Evolutionary conservation across 1,140 invertebrate genomes (phyloP).

Genomic region (Panagrolaimus sp.): DNA sequence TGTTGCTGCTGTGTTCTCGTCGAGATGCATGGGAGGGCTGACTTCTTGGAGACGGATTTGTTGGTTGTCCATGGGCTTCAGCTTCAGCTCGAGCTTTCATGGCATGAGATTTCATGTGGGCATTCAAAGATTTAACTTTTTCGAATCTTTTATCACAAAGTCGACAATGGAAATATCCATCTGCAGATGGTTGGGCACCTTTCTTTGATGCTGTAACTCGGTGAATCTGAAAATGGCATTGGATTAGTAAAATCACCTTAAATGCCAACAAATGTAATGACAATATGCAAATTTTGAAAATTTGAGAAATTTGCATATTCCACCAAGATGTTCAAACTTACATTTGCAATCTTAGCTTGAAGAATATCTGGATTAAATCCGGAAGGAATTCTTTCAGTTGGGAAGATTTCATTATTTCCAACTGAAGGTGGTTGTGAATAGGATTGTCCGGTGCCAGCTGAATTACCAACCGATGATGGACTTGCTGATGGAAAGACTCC

Average conservation of each 20-base stretch:
- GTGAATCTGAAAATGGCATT: slow-evolving; percentile 21
- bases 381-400: too few species aligned
- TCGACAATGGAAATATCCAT: slow-evolving; percentile 59
- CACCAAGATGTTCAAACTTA: background rate
- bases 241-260: background rate
- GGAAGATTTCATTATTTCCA: slow-evolving; percentile 6
- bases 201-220: slow-evolving; percentile 38
- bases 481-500: slow-evolving; percentile 45
- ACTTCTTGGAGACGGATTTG: too few species aligned
- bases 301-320: background rate
- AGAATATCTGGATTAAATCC: background rate
- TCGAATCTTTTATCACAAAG: slow-evolving; percentile 58
- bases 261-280: slow-evolving; percentile 3
- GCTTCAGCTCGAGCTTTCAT: slow-evolving; percentile 59
- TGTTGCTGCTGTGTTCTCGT: too few species aligned
- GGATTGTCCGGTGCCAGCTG: background rate
- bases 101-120: slow-evolving; percentile 58
- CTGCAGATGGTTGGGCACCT: slow-evolving; percentile 57
- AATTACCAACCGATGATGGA: slow-evolving; percentile 28
- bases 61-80: slow-evolving; percentile 44
- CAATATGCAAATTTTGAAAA: background rate
- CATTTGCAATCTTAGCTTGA: slow-evolving; percentile 12
- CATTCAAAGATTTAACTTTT: slow-evolving; percentile 58
- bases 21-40: background rate
- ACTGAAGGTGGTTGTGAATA: slow-evolving; percentile 23